Evolutionary conservation across 1,140 invertebrate genomes (phyloP), one percentile per base, ranked within the genome.

Genomic region (Helicoverpa armigera): DNA sequence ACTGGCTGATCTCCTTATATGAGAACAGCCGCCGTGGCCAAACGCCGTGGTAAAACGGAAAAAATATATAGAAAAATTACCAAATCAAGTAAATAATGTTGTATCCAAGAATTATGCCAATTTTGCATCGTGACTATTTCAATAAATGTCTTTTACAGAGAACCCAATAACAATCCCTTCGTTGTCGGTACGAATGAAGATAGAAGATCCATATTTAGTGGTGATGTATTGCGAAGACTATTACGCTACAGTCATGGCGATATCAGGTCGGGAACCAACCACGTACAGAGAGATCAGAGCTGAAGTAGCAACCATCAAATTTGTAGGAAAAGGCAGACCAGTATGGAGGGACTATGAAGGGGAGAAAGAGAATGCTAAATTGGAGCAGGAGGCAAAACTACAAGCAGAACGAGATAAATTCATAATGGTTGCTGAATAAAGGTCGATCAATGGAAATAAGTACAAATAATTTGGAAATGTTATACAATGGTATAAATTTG

Each of bases 141-240:
- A n/a, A 54, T n/a, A 14, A n/a, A 54, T 54, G 5, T 3, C 53
- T 60, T 12, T 85, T 80, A 56, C 78, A 90, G 88, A 23, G 2
- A 82, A 76, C n/a, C 35, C 14, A 84, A 86, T n/a, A 72, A 81
- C 51, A 82, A 74, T 23, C 67, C 84, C 89, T 9, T 61, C 79
- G 2, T 56, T 86, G 11, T 81, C 35, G 9, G 5, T 93, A 16
- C 76, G 88, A 48, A 29, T 93, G 35, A 93, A 93, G 74, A 90
- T 92, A 51, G 61, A 84, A 3, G 88, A 91, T 84, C 87, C 90
- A 0, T 93, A 91, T 56, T 70, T 93, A 50, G 87, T 85, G 0
- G 65, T 92, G 76, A 90, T 90, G 87, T 87, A 86, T 35, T 93
- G 91, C 61, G 84, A 91, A 23, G 82, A 90, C 0, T 35, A 77